These are phyloP conservation scores for Mylabris sibirica DNA, from an alignment of 2,888 invertebrate genomes.

Conservation along the genomic window DNA sequence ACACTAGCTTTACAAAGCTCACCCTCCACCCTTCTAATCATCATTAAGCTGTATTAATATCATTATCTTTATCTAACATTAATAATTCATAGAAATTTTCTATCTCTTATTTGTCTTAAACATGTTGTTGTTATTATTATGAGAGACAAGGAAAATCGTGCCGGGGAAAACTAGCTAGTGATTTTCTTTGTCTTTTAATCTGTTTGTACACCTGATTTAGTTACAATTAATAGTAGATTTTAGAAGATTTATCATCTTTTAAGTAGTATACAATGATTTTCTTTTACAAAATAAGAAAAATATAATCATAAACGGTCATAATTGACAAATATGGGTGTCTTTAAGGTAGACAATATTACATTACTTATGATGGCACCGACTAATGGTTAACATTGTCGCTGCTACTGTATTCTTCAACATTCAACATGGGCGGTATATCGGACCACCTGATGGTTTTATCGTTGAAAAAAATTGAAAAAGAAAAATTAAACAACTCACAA, in stretches of 20 bases:
- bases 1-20: slow-evolving; percentile 32
- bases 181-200: slow-evolving; percentile 40
- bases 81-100: not conserved
- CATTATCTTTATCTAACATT: slow-evolving; percentile 4
- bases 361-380: slow-evolving; percentile 54
- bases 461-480: not conserved
- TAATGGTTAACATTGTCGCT: slow-evolving; percentile 55
- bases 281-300: not conserved
- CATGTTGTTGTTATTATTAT: not conserved
- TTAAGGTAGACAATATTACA: slow-evolving; percentile 54
- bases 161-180: slow-evolving; percentile 26
- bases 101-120: slow-evolving; percentile 19
- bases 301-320: slow-evolving; percentile 28
- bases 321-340: slow-evolving; percentile 53
- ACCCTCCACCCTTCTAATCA: slow-evolving; percentile 21
- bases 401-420: slow-evolving; percentile 57
- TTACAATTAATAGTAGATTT: not conserved
- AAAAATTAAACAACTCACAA: not conserved
- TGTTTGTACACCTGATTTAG: slow-evolving; percentile 49
- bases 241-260: slow-evolving; percentile 1
- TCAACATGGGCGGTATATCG: slow-evolving; percentile 53
- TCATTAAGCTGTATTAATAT: not conserved
- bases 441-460: slow-evolving; percentile 48
- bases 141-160: slow-evolving; percentile 13
- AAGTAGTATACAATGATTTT: too few relatives aligned